Percentiles rank a stretch among this genome's conserved stretches.
Evolutionary conservation across 1,140 invertebrate genomes (phyloP).

Genomic region (Trichomalopsis sarcophagae): DNA sequence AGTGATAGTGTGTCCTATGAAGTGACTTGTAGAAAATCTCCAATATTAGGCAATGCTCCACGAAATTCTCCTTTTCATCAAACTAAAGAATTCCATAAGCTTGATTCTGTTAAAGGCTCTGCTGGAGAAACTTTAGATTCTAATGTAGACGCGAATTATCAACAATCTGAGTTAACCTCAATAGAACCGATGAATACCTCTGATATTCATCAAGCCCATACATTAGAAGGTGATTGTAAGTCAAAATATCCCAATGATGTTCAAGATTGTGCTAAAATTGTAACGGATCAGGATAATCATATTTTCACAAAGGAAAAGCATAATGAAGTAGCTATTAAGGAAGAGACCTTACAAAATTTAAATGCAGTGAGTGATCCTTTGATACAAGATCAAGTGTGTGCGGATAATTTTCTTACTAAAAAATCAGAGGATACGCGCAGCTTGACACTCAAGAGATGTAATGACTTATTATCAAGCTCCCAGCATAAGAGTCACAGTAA

Average conservation of each 20-base stretch:
- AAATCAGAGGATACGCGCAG: conserved; percentile 66
- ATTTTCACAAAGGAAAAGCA: conserved; percentile 46
- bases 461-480: conserved; percentile 68
- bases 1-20: conserved; percentile 50
- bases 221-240: conserved; percentile 41
- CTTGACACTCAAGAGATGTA: conserved; percentile 67
- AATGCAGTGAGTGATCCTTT: conserved; percentile 50
- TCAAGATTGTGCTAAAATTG: conserved; percentile 48
- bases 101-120: conserved; percentile 47
- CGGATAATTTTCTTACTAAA: conserved; percentile 34
- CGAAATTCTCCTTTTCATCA: conserved; percentile 56
- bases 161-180: conserved; percentile 41
- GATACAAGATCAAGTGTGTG: conserved; percentile 36
- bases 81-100: conserved; percentile 50
- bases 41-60: conserved; percentile 59
- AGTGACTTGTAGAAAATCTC: conserved; percentile 55
- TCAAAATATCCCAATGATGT: conserved; percentile 49
- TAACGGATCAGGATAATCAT: conserved; percentile 47
- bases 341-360: conserved; percentile 31
- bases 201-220: conserved; percentile 42
- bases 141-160: conserved; percentile 29
- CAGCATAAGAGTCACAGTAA: conserved; percentile 68
- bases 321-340: conserved; percentile 37
- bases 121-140: conserved; percentile 46
- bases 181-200: conserved; percentile 47